phyloP scores from a whole-genome alignment of 2,888 invertebrate genomes.

The Neuroscelio doddi region DNA sequence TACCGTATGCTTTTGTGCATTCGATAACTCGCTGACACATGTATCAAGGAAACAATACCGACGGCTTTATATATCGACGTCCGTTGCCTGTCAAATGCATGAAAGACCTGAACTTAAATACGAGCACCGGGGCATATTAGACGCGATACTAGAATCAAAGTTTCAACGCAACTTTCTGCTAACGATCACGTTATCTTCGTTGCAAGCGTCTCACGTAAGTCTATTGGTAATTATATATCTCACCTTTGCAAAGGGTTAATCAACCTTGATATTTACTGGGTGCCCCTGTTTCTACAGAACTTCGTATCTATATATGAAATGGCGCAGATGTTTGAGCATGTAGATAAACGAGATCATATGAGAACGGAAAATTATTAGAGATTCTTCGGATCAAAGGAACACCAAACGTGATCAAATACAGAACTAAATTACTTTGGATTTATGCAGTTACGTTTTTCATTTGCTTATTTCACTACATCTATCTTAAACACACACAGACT shows the following conservation, averaged over 20 bases:
- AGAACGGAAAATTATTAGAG: slow-evolving; percentile 27
- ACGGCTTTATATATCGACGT: slow-evolving; percentile 57
- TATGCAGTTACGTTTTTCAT: slow-evolving; percentile 3
- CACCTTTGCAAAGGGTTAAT: slow-evolving; percentile 59
- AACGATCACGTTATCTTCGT: slow-evolving; percentile 53
- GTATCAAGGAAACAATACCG: slow-evolving; percentile 44
- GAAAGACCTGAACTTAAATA: slow-evolving; percentile 46
- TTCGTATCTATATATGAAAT: slow-evolving; percentile 14
- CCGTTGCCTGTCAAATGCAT: slow-evolving; percentile 56
- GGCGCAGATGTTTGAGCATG: slow-evolving; percentile 9
- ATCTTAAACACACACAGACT: no score
- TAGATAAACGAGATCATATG: slow-evolving; percentile 13
- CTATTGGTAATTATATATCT: slow-evolving; percentile 60
- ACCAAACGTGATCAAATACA: slow-evolving; percentile 23
- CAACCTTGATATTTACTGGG: slow-evolving; percentile 51
- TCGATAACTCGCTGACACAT: slow-evolving; percentile 38
- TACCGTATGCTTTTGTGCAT: slow-evolving; percentile 42
- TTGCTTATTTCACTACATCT: no score
- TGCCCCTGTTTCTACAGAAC: slow-evolving; percentile 21
- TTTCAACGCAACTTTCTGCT: slow-evolving; percentile 53
- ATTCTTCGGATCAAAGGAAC: slow-evolving; percentile 34
- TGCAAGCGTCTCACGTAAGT: slow-evolving; percentile 40
- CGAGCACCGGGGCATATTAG: slow-evolving; percentile 34
- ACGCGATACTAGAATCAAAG: slow-evolving; percentile 39
- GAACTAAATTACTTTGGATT: no score